Conservation (phyloP, 2,888 invertebrate species). For the Erpobdella octoculata region DNA sequence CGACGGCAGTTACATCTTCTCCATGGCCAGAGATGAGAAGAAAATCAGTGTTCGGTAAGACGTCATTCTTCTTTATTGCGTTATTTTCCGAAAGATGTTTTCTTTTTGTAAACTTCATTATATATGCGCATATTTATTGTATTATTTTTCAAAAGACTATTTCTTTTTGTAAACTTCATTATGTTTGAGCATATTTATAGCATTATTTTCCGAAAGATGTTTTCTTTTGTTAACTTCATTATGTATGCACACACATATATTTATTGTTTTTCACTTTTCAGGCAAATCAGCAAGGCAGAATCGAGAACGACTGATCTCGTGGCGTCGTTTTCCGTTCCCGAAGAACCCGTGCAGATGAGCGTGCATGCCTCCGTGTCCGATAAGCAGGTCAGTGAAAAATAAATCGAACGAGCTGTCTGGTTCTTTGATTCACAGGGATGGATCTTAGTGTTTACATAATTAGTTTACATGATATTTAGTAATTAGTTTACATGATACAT, state of each 20-base stretch:
- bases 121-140: too few relatives aligned
- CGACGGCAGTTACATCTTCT: conserved; percentile 43
- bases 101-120: too few relatives aligned
- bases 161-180: too few relatives aligned
- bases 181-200: too few relatives aligned
- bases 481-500: too few relatives aligned
- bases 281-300: conserved; percentile 31
- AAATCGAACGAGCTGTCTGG: neutral
- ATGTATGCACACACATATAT: conserved; percentile 29
- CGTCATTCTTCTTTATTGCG: too few relatives aligned
- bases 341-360: conserved; percentile 43
- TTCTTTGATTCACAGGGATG: neutral
- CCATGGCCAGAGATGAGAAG: conserved; percentile 47
- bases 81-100: too few relatives aligned
- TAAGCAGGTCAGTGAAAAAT: conserved; percentile 30
- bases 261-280: neutral
- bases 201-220: too few relatives aligned
- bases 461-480: too few relatives aligned
- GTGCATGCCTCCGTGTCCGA: conserved; percentile 30
- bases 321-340: conserved; percentile 46
- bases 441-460: too few relatives aligned
- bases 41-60: conserved; percentile 47
- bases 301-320: conserved; percentile 38
- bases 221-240: conserved; percentile 7
- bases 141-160: too few relatives aligned